Percentiles rank a stretch among this genome's conserved stretches.
phyloP scores from a whole-genome alignment of 2,113 vertebrate species.

The Pelobates fuscus region DNA sequence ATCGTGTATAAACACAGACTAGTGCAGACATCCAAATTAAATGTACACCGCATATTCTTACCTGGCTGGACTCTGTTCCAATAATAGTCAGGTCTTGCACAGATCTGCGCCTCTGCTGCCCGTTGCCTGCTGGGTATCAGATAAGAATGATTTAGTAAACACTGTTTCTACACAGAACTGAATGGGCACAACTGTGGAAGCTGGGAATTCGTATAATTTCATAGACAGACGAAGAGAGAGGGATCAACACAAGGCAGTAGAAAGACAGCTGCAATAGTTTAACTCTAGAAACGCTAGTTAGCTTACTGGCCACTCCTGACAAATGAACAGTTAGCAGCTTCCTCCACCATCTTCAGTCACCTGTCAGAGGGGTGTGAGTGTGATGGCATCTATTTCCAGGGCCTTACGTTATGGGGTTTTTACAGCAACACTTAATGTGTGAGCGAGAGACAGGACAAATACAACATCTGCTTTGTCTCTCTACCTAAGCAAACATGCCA shows the following conservation, averaged over 20 bases:
- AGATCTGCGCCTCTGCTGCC: constrained; percentile 91
- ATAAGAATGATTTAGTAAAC: constrained; percentile 61
- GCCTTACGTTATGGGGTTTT: constrained; percentile 74
- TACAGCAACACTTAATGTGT: constrained; percentile 27
- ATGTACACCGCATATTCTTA: constrained; percentile 61
- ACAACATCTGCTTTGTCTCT: constrained; percentile 39
- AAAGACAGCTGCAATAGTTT: constrained; percentile 76
- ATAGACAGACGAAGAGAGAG: constrained; percentile 61
- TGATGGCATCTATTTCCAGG: constrained; percentile 81
- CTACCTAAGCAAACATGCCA: not conserved
- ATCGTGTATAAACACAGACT: not conserved
- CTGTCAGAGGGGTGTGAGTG: constrained; percentile 66
- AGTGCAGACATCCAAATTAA: not conserved
- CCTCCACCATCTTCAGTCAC: constrained; percentile 73
- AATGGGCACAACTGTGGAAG: constrained; percentile 61
- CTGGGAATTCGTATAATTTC: constrained; percentile 68
- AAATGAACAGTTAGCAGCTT: constrained; percentile 66
- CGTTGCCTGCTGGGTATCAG: constrained; percentile 78
- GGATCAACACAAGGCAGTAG: constrained; percentile 54
- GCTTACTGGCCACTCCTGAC: constrained; percentile 70
- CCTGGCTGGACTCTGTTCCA: constrained; percentile 90
- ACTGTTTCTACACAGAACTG: constrained; percentile 56
- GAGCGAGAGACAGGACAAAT: constrained; percentile 20
- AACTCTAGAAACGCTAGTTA: constrained; percentile 68
- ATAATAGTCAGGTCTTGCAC: constrained; percentile 91